phyloP scores from a whole-genome alignment of 2,113 vertebrate genomes.

The Lophius piscatorius region DNA sequence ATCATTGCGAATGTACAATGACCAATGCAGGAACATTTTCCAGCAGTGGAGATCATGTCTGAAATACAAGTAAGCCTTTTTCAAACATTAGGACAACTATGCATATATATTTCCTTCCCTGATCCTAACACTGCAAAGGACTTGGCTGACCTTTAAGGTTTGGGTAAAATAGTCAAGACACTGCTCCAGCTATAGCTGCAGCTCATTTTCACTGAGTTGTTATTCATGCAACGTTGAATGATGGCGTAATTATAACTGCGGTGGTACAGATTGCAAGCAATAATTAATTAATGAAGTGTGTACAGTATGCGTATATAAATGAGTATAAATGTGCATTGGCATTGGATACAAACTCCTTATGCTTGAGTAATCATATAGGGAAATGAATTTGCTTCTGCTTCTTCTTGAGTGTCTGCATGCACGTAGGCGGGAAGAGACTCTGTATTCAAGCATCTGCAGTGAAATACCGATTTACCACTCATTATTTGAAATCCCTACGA shows the following conservation, averaged over 20 bases:
- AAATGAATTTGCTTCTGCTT: neutral
- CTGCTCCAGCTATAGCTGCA: conserved; percentile 9
- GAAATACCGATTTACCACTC: neutral
- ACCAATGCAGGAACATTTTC: conserved; percentile 11
- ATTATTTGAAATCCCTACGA: neutral
- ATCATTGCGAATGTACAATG: conserved; percentile 33
- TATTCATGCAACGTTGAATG: conserved; percentile 36
- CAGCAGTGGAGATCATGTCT: conserved; percentile 26
- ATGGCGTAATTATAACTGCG: conserved; percentile 58
- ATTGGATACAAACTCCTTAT: conserved; percentile 12
- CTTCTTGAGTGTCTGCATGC: conserved; percentile 4
- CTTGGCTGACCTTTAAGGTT: conserved; percentile 56
- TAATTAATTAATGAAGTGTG: conserved; percentile 58
- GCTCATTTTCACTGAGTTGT: conserved; percentile 52
- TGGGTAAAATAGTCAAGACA: conserved; percentile 28
- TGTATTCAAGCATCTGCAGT: neutral
- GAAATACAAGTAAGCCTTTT: conserved; percentile 31
- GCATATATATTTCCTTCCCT: conserved; percentile 38
- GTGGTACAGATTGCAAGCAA: conserved; percentile 26
- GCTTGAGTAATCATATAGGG: neutral
- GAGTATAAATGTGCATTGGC: conserved; percentile 12
- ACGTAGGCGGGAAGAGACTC: neutral
- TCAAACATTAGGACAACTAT: conserved; percentile 40
- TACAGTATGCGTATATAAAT: conserved; percentile 33
- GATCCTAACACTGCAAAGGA: conserved; percentile 25